Conservation (phyloP, 2,888 invertebrate genomes). For the Gerris lacustris region DNA sequence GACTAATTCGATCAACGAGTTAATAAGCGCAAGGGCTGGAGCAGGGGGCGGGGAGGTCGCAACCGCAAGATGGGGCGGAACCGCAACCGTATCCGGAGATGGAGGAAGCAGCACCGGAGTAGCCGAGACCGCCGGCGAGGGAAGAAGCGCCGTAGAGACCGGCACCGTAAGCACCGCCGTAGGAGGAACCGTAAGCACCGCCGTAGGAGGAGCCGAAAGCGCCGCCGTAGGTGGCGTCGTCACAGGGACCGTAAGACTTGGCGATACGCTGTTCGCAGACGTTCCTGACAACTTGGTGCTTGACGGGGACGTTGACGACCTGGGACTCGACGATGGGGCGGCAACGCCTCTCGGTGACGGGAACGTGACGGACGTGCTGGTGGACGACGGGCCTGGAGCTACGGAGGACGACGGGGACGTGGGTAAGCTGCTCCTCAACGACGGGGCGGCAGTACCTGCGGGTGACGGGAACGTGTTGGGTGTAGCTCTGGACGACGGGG, state of each 20-base stretch:
- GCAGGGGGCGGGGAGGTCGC: not conserved
- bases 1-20: too few relatives aligned
- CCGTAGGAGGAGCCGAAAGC: not conserved
- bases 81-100: too few relatives aligned
- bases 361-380: constrained; percentile 20
- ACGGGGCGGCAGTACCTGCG: constrained; percentile 20
- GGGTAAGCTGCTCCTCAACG: constrained; percentile 18
- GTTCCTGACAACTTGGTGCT: constrained; percentile 20
- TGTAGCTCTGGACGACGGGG: constrained; percentile 25
- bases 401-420: constrained; percentile 20
- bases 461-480: constrained; percentile 24
- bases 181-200: not conserved
- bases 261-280: constrained; percentile 22
- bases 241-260: constrained; percentile 10
- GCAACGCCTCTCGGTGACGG: constrained; percentile 19
- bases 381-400: constrained; percentile 19
- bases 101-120: not conserved
- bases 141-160: not conserved
- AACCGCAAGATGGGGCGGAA: not conserved
- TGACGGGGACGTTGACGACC: constrained; percentile 21
- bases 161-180: not conserved
- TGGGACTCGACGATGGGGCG: constrained; percentile 22
- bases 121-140: not conserved
- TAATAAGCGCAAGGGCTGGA: too few relatives aligned
- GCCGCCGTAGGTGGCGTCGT: not conserved